Conservation (phyloP, 2,888 invertebrate species). For the Strigamia transsilvanica region DNA sequence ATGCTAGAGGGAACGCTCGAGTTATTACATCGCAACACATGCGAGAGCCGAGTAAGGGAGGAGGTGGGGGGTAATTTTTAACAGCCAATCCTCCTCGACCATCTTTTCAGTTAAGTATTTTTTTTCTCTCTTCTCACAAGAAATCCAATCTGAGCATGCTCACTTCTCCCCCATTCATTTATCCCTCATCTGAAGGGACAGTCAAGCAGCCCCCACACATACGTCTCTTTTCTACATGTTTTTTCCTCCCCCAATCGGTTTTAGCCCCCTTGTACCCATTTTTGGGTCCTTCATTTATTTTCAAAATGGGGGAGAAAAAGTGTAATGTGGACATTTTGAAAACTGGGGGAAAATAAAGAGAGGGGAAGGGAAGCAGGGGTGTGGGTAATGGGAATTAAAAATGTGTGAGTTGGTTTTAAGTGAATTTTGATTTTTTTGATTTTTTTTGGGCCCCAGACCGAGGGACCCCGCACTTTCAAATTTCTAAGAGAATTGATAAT, state of each 20-base stretch:
- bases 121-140: not conserved
- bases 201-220: not conserved
- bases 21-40: constrained; percentile 1
- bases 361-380: not conserved
- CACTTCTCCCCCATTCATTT: not conserved
- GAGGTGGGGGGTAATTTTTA: not conserved
- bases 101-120: constrained; percentile 7
- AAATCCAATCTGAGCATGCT: not conserved
- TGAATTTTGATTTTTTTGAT: too few species aligned
- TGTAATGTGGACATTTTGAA: not conserved
- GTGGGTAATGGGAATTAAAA: not conserved
- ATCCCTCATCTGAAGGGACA: not conserved
- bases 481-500: too few species aligned
- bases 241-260: not conserved
- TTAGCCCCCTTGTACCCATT: not conserved
- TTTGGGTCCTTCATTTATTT: not conserved
- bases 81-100: constrained; percentile 2
- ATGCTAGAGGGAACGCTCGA: not conserved
- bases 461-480: too few species aligned
- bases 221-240: not conserved
- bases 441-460: too few species aligned
- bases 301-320: not conserved
- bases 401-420: too few species aligned
- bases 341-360: not conserved
- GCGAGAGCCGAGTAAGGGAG: not conserved